Conservation (phyloP, 2,888 invertebrate species). For the Chorisops tibialis region DNA sequence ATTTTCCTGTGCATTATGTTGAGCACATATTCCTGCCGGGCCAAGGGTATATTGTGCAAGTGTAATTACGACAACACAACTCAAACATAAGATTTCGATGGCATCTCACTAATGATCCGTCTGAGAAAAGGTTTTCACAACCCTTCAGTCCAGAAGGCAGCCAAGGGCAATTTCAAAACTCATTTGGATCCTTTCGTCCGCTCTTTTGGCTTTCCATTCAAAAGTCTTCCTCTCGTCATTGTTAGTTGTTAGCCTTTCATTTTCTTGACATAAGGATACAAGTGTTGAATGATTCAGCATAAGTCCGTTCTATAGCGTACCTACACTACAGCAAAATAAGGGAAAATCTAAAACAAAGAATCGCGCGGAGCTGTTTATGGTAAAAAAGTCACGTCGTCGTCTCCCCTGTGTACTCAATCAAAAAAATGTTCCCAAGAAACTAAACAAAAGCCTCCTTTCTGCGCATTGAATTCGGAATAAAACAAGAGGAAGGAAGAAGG, state of each 20-base stretch:
- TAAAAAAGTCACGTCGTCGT: constrained; percentile 26
- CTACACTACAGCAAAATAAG: constrained; percentile 1
- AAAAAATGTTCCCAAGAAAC: constrained; percentile 25
- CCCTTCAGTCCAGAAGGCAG: constrained; percentile 19
- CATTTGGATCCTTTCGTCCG: constrained; percentile 21
- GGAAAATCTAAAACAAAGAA: constrained; percentile 21
- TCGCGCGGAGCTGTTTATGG: constrained; percentile 15
- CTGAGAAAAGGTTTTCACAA: constrained; percentile 7
- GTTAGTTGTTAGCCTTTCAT: constrained; percentile 13
- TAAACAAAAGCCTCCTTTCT: constrained; percentile 21
- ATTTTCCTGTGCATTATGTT: constrained; percentile 8
- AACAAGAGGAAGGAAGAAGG: constrained; percentile 23
- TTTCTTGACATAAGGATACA: constrained; percentile 19
- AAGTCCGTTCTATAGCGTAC: constrained; percentile 19
- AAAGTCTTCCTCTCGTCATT: constrained; percentile 16
- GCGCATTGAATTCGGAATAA: constrained; percentile 4
- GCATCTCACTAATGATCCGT: constrained; percentile 20
- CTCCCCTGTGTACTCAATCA: constrained; percentile 24
- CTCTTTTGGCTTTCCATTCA: constrained; percentile 15
- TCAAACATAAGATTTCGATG: constrained; percentile 28
- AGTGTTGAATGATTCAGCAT: constrained; percentile 22
- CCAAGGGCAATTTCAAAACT: constrained; percentile 23
- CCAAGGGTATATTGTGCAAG: constrained; percentile 9
- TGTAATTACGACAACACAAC: constrained; percentile 28
- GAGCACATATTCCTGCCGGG: constrained; percentile 1